Percentiles rank a stretch among this genome's conserved stretches.
phyloP scores from a whole-genome alignment of 2,888 invertebrate species.

The Oscheius sp. region DNA sequence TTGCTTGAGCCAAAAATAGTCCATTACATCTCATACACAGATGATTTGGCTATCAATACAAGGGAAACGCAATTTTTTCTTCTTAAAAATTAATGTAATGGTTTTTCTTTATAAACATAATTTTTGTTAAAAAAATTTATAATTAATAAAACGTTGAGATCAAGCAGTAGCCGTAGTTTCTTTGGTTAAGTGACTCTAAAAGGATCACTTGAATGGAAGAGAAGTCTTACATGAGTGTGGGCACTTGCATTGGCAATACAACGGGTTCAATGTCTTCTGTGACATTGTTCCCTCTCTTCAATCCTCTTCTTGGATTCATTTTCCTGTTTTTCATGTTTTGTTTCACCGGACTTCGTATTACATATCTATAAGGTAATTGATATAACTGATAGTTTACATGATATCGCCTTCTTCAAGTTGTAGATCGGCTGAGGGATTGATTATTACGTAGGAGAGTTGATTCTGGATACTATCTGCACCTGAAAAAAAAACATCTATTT shows the following conservation, averaged over 20 bases:
- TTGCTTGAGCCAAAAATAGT: too few relatives aligned
- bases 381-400: conserved; percentile 80
- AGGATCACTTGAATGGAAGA: neutral
- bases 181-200: conserved; percentile 25
- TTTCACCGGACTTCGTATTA: conserved; percentile 54
- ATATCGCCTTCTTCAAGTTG: conserved; percentile 94
- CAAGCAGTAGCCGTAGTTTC: conserved; percentile 26
- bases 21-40: too few relatives aligned
- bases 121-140: too few relatives aligned
- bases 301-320: conserved; percentile 60
- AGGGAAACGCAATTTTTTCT: too few relatives aligned
- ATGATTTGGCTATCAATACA: too few relatives aligned
- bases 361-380: conserved; percentile 40
- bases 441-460: conserved; percentile 86
- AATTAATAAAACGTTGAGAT: neutral
- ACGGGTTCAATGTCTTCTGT: conserved; percentile 40
- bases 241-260: conserved; percentile 13
- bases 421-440: conserved; percentile 95
- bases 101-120: too few relatives aligned
- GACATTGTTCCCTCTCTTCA: conserved; percentile 53
- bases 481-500: conserved; percentile 26
- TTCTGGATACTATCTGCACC: conserved; percentile 31
- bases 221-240: conserved; percentile 14
- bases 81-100: too few relatives aligned
- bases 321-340: conserved; percentile 56